Percentiles rank a stretch among this genome's conserved stretches.
phyloP scores from a whole-genome alignment of 23 tunicate species.

The Diplosoma virens region DNA sequence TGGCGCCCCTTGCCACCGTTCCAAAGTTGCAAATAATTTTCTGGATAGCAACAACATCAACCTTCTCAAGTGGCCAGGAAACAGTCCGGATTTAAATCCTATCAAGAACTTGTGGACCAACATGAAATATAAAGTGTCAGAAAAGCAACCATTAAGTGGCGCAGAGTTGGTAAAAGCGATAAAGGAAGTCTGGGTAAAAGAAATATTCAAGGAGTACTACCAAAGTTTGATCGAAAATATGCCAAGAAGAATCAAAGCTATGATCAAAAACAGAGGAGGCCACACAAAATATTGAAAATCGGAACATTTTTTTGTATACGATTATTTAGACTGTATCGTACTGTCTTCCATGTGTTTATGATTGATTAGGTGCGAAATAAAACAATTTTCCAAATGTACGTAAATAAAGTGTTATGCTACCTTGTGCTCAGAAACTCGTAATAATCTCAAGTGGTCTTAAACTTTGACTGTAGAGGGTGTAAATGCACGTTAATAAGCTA shows the following conservation, averaged over 20 bases:
- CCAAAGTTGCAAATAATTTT: no score
- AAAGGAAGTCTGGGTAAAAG: constrained; percentile 18
- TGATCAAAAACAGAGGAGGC: constrained; percentile 15
- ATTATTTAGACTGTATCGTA: no score
- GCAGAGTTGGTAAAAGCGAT: constrained; percentile 33
- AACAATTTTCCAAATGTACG: no score
- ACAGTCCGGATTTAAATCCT: constrained; percentile 22
- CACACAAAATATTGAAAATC: constrained; percentile 3
- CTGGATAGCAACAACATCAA: no score
- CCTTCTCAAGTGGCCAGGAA: constrained; percentile 37
- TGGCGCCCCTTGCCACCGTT: no score
- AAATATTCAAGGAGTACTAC: neutral
- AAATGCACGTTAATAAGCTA: constrained; percentile 15
- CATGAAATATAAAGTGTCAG: constrained; percentile 26
- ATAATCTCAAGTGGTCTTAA: no score
- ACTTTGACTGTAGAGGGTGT: constrained; percentile 6
- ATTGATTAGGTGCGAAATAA: no score
- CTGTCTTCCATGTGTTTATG: no score
- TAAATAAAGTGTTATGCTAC: no score
- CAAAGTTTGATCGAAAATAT: constrained; percentile 15
- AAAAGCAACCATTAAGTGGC: constrained; percentile 30
- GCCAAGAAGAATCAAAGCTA: constrained; percentile 13
- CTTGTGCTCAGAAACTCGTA: no score
- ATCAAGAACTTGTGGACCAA: constrained; percentile 33
- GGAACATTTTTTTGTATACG: no score